Conservation (phyloP, 2,888 invertebrate species). For the Diplazon laetatorius region DNA sequence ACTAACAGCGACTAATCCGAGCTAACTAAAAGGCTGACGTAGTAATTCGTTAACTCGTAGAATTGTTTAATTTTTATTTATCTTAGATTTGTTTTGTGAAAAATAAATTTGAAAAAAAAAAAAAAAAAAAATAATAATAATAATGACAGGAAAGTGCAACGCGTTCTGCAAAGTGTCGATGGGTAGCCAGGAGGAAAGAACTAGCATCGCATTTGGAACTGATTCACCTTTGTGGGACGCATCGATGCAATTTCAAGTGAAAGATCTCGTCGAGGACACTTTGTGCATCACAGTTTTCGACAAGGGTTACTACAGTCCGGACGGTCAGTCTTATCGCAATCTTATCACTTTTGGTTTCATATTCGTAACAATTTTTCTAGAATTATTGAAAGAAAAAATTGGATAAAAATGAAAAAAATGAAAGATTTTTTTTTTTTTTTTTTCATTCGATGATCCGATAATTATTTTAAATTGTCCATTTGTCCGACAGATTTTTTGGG, state of each 20-base stretch:
- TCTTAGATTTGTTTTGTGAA: background rate
- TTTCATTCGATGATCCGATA: background rate
- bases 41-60: background rate
- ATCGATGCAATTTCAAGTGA: constrained; percentile 90
- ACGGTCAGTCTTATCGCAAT: constrained; percentile 87
- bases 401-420: too few species aligned
- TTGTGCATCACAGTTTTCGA: constrained; percentile 88
- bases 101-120: too few species aligned
- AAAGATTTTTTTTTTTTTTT: too few species aligned
- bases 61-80: background rate
- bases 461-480: background rate
- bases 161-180: constrained; percentile 89
- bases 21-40: background rate
- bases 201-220: constrained; percentile 85
- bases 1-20: constrained; percentile 51
- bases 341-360: too few species aligned
- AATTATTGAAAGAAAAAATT: too few species aligned
- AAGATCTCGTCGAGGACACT: constrained; percentile 87
- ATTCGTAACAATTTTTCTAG: too few species aligned
- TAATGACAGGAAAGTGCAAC: constrained; percentile 88
- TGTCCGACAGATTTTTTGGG: constrained; percentile 89
- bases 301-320: constrained; percentile 88
- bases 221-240: constrained; percentile 88
- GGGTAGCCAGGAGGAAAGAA: constrained; percentile 88
- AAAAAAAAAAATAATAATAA: too few species aligned